Percentiles rank a stretch among this genome's conserved stretches.
These are phyloP conservation scores for Chlorodrepanis virens DNA, from an alignment of 2,113 vertebrate genomes.

Conservation along the genomic window DNA sequence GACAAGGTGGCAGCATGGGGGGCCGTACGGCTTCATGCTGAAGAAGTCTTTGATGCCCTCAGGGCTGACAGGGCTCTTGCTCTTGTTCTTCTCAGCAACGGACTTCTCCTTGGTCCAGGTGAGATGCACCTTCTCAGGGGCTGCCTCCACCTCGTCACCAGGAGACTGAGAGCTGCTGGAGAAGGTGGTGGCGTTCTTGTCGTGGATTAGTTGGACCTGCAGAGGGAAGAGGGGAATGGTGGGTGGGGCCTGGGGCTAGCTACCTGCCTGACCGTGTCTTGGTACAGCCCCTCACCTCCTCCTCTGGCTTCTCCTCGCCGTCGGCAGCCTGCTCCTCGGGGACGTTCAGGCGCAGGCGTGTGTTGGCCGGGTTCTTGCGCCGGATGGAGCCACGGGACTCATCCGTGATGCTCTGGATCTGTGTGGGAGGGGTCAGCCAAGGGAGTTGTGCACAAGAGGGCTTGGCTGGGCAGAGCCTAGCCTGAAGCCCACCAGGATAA, in stretches of 20 bases:
- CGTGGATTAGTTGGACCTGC: constrained; percentile 95
- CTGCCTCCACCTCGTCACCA: constrained; percentile 79
- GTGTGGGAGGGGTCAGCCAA: neutral
- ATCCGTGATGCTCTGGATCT: constrained; percentile 98
- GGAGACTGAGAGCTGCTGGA: constrained; percentile 86
- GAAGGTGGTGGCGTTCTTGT: constrained; percentile 87
- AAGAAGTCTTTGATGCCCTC: constrained; percentile 97
- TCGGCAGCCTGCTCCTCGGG: constrained; percentile 84
- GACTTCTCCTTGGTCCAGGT: constrained; percentile 97
- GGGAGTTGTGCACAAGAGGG: neutral
- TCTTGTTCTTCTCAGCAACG: constrained; percentile 87
- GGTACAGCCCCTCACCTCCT: constrained; percentile 81
- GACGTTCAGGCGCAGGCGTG: constrained; percentile 87
- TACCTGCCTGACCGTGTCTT: neutral
- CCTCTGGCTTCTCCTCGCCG: constrained; percentile 89
- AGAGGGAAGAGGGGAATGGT: neutral
- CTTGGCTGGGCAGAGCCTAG: neutral
- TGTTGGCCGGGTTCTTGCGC: constrained; percentile 89
- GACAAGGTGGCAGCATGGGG: neutral
- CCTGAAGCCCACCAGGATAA: neutral
- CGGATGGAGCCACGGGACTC: constrained; percentile 95
- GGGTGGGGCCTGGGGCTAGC: constrained; percentile 40
- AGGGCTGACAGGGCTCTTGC: constrained; percentile 85
- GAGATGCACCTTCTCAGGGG: constrained; percentile 92
- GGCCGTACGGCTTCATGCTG: constrained; percentile 98